A percentile compares a stretch with the other conserved stretches of the same genome.
Evolutionary conservation across 1,140 invertebrate species (phyloP).

Genomic region (Tribolium castaneum): DNA sequence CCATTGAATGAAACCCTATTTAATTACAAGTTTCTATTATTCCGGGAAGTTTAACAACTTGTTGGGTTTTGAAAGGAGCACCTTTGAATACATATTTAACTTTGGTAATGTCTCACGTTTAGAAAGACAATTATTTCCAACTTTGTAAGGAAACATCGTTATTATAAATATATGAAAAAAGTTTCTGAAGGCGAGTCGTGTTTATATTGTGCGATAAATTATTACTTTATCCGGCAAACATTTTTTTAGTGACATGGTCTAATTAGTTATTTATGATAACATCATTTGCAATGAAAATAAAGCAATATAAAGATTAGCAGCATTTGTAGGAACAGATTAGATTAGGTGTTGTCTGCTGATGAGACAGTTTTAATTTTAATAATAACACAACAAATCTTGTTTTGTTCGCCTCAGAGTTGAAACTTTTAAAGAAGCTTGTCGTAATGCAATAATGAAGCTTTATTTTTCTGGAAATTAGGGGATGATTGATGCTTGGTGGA

Average conservation of each 20-base stretch:
- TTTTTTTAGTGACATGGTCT: background rate
- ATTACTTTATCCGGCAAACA: slow-evolving; percentile 13
- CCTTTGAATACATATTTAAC: slow-evolving; percentile 19
- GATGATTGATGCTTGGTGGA: slow-evolving; percentile 21
- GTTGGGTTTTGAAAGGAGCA: slow-evolving; percentile 4
- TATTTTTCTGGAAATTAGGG: slow-evolving; percentile 14
- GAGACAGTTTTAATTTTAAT: no score
- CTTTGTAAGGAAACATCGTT: background rate
- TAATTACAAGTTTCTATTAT: slow-evolving; percentile 20
- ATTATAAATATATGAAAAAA: slow-evolving; percentile 1
- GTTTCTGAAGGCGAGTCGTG: background rate
- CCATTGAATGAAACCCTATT: slow-evolving; percentile 15
- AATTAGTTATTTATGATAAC: slow-evolving; percentile 2
- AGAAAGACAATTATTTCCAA: background rate
- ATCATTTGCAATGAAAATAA: background rate
- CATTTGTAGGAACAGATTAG: background rate
- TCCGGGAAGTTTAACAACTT: slow-evolving; percentile 19
- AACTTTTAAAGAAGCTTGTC: background rate
- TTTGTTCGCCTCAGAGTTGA: background rate
- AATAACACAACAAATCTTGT: background rate
- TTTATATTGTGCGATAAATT: slow-evolving; percentile 5
- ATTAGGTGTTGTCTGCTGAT: background rate
- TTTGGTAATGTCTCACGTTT: background rate
- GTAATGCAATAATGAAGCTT: slow-evolving; percentile 17
- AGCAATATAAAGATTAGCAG: slow-evolving; percentile 11